These are phyloP conservation scores for Syngnathus rostellatus DNA, from an alignment of 2,797 vertebrate genomes.

Conservation along the genomic window DNA sequence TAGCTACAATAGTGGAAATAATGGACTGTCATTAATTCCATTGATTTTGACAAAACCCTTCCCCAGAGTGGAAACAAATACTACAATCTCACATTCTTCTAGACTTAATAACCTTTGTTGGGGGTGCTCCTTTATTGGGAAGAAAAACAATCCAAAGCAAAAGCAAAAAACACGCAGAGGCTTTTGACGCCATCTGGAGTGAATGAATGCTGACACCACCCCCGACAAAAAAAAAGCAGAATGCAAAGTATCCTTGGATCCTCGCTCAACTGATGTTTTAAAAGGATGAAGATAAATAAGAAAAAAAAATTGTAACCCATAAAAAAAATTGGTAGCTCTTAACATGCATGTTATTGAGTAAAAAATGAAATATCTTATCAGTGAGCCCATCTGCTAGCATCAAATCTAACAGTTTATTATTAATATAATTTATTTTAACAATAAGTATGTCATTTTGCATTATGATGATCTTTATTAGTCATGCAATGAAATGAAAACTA, in stretches of 20 bases:
- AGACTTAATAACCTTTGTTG: background rate
- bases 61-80: background rate
- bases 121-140: background rate
- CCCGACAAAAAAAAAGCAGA: background rate
- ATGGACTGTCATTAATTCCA: too few relatives aligned
- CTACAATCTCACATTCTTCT: background rate
- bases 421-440: background rate
- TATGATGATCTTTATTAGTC: background rate
- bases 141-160: background rate
- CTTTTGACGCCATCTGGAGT: background rate
- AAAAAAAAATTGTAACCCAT: constrained; percentile 5
- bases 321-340: background rate
- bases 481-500: background rate
- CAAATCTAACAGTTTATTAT: background rate
- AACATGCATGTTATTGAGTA: background rate
- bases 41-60: too few relatives aligned
- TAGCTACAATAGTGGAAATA: too few relatives aligned
- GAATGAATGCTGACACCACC: too few relatives aligned
- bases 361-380: background rate
- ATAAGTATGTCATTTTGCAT: background rate
- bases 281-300: background rate
- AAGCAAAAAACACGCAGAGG: background rate
- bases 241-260: background rate
- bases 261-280: background rate
- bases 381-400: background rate